Base-by-base conservation (phyloP, 2,888 invertebrate genomes). In the Pseudococcus longispinus region DNA sequence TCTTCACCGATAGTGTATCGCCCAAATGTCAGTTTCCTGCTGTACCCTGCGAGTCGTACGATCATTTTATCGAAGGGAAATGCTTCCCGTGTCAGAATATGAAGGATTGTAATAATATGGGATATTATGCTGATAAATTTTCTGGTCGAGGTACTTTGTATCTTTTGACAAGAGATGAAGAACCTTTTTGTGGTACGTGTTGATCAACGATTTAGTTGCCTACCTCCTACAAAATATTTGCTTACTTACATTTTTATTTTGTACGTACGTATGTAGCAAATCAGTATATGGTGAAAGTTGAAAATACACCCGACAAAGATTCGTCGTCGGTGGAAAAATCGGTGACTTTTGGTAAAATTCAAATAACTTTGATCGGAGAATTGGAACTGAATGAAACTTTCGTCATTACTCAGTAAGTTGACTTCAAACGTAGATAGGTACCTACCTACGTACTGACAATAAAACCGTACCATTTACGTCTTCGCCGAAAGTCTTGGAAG, bases 1-100 rank as follows among this genome's bases (percentile, higher is more conserved):
- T 97, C 91, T 98, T 97, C 91, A 97, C 97, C 1, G 97, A 98
- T 91, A 97, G 97, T 0, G 96, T 98, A 42, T 96, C 96, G 26
- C 96, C 97, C 0, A 93, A 95, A 89, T 98, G 98, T 90, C 95
- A 95, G 90, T 98, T 98, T 91, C 97, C 96, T 0, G 96, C 97
- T 0, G 97, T 97, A 90, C 94, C 96, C 0, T 98, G 98, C 90
- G 93, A 94, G 37, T 92, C 94, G 88, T 97, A 96, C 91, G 97
- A 97, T 88, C 94, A 95, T 88, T 96, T 97, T 89, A 91, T 97
- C 83, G 94, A 93, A 77, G 96, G 96, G 18, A 93, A 93, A 87
- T 96, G 96, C 90, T 95, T 95, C 90, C 94, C 94, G 0, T 96
- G 96, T 90, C 90, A 91, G 5, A 91, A 91, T 74, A 88, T 89